Evolutionary conservation across 2,888 invertebrate genomes (phyloP).

Genomic region (Diloba caeruleocephala): DNA sequence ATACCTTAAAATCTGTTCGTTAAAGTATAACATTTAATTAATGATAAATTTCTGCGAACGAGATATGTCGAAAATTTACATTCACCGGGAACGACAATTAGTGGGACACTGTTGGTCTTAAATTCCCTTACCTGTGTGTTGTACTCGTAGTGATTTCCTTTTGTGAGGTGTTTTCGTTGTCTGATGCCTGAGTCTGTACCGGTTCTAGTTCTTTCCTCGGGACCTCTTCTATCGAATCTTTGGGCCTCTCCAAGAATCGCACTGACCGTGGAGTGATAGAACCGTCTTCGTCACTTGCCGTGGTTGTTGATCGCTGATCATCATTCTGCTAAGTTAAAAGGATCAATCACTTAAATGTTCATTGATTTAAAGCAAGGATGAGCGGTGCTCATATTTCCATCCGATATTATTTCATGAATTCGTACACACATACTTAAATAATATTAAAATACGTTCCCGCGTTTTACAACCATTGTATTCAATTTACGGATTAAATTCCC

Average conservation of each 20-base stretch:
- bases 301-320: slow-evolving; percentile 79
- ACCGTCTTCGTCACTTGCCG: slow-evolving; percentile 88
- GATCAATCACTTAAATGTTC: too few species aligned
- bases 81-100: slow-evolving; percentile 1
- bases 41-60: neutral
- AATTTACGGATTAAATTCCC: too few species aligned
- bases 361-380: too few species aligned
- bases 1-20: too few species aligned
- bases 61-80: neutral
- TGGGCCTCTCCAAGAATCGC: slow-evolving; percentile 89
- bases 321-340: slow-evolving; percentile 67
- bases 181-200: slow-evolving; percentile 21
- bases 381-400: too few species aligned
- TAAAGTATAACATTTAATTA: too few species aligned
- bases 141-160: slow-evolving; percentile 65
- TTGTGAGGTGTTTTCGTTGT: slow-evolving; percentile 61
- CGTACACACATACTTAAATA: too few species aligned
- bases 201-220: slow-evolving; percentile 58
- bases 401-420: too few species aligned
- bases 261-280: slow-evolving; percentile 91
- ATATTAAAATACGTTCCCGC: too few species aligned
- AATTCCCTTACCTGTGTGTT: slow-evolving; percentile 66
- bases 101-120: neutral
- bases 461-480: too few species aligned
- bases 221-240: slow-evolving; percentile 77